phyloP scores from a whole-genome alignment of 2,797 vertebrate species.

The Alauda arvensis region DNA sequence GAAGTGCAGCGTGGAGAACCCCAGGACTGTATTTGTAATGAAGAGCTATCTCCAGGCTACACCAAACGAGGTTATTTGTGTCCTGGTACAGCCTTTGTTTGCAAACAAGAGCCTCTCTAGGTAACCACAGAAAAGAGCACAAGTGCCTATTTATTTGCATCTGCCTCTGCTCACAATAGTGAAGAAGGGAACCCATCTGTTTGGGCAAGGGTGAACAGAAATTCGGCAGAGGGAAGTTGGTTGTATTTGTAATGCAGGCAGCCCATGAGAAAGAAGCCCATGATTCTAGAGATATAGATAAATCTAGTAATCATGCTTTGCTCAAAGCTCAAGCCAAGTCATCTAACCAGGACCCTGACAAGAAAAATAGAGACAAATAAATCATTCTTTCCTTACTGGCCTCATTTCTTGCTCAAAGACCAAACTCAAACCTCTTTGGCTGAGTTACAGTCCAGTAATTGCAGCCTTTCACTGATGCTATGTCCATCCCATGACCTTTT shows the following conservation, averaged over 20 bases:
- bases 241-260: background rate
- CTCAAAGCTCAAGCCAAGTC: background rate
- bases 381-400: background rate
- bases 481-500: background rate
- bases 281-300: background rate
- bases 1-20: background rate
- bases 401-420: background rate
- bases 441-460: background rate
- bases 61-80: background rate
- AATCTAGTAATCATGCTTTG: background rate
- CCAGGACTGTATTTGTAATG: background rate
- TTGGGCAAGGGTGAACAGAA: background rate
- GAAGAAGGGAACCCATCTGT: constrained; percentile 1
- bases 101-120: constrained; percentile 31
- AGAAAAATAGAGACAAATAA: background rate
- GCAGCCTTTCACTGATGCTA: background rate
- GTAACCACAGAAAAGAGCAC: constrained; percentile 28
- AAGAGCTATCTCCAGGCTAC: constrained; percentile 10
- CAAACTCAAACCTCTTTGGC: background rate
- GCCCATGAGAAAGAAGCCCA: background rate
- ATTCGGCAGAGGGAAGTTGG: background rate
- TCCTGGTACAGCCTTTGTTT: constrained; percentile 9
- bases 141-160: constrained; percentile 15
- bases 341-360: background rate
- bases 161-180: background rate